phyloP scores from a whole-genome alignment of 2,797 vertebrate species.

The Bradypodion pumilum region DNA sequence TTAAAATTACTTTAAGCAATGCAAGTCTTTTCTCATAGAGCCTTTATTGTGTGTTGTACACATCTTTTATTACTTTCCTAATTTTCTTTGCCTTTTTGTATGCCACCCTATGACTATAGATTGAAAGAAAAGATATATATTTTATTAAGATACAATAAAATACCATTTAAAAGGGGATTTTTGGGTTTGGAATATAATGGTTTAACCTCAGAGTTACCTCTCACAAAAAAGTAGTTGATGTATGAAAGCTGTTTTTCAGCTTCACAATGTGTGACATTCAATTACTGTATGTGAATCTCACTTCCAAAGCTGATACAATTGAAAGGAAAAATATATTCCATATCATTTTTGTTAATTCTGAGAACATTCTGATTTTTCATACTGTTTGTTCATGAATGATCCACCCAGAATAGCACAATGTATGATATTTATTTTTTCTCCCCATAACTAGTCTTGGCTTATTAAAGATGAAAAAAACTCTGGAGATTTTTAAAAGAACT shows the following conservation, averaged over 20 bases:
- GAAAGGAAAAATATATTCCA: not conserved
- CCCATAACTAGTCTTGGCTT: not conserved
- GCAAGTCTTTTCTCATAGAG: too few relatives aligned
- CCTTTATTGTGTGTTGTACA: too few relatives aligned
- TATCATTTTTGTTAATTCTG: not conserved
- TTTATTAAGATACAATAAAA: not conserved
- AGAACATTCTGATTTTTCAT: not conserved
- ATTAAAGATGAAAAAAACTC: not conserved
- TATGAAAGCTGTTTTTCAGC: not conserved
- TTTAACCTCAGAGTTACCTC: not conserved
- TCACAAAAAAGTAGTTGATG: not conserved
- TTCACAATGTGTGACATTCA: not conserved
- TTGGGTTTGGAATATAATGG: not conserved
- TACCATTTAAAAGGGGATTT: not conserved
- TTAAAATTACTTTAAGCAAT: not conserved
- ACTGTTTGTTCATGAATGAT: not conserved
- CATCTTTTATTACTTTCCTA: not conserved
- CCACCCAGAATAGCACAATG: not conserved
- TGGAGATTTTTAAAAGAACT: not conserved
- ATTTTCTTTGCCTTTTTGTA: not conserved
- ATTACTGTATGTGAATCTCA: not conserved
- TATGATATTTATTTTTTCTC: not conserved
- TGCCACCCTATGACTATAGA: not conserved
- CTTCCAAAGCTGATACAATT: not conserved
- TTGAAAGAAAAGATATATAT: not conserved